Evolutionary conservation across 2,888 invertebrate species (phyloP).

Genomic region (Pyrrhia umbra): DNA sequence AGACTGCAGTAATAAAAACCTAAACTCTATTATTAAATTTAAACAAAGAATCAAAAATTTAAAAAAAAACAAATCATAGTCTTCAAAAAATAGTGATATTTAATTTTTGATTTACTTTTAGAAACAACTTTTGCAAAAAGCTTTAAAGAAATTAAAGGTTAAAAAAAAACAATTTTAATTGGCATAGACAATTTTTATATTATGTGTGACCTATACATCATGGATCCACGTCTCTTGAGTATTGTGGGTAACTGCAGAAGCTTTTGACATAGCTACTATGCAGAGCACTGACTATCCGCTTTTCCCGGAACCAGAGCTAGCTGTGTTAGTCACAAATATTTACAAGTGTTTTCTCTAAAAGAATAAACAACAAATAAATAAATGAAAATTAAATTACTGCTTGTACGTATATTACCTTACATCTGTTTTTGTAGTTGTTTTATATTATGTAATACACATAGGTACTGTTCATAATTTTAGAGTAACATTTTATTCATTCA

Average conservation of each 20-base stretch:
- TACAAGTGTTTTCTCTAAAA: neutral
- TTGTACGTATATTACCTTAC: no score
- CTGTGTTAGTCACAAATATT: neutral
- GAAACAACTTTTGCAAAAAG: no score
- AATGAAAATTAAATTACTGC: neutral
- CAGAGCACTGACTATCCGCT: neutral
- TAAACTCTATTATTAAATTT: neutral
- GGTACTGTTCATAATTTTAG: neutral
- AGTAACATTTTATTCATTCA: neutral
- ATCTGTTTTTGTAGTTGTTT: no score
- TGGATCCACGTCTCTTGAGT: neutral
- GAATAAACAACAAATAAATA: neutral
- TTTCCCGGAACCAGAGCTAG: neutral
- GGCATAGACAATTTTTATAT: no score
- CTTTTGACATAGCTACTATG: neutral
- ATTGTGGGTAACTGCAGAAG: constrained; percentile 2
- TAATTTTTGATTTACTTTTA: no score
- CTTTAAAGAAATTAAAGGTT: no score
- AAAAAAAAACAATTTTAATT: no score
- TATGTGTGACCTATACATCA: no score
- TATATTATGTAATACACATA: neutral
- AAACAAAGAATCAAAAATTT: neutral
- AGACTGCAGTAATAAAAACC: neutral
- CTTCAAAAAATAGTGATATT: no score
- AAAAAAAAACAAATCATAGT: no score